Percentiles rank a stretch among this genome's conserved stretches.
Conservation (phyloP, 2,113 vertebrate species). For the Agelaius tricolor region DNA sequence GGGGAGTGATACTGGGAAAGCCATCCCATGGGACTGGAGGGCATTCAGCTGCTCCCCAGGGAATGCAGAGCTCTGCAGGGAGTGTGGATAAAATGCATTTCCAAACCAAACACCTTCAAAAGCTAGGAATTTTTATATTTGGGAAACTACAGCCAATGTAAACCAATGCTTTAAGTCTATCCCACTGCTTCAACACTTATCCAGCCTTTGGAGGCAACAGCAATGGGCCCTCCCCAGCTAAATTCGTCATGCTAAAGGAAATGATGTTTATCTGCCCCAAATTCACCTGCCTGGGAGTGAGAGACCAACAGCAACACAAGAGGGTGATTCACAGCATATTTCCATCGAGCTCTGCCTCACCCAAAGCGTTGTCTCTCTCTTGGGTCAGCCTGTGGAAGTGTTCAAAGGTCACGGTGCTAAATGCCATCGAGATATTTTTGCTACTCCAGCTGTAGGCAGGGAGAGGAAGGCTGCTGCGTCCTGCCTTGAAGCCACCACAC, state of each 20-base stretch:
- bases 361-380: background rate
- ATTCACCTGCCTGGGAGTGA: background rate
- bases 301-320: background rate
- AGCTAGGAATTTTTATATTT: background rate
- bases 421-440: accelerated
- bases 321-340: background rate
- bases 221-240: background rate
- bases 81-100: background rate
- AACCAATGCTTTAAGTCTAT: background rate
- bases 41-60: background rate
- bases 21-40: background rate
- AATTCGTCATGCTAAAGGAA: background rate
- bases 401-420: background rate
- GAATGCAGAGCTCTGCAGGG: accelerated
- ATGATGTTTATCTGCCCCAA: background rate
- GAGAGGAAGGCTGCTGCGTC: background rate
- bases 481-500: background rate
- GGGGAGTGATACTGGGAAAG: background rate
- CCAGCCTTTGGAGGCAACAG: no score
- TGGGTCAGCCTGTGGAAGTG: background rate
- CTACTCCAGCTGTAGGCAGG: background rate
- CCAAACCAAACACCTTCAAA: background rate
- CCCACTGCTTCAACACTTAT: background rate
- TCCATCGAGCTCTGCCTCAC: background rate
- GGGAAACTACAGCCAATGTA: background rate